Conservation (phyloP, 2,797 vertebrate species). For the Psittacula derbiana region DNA sequence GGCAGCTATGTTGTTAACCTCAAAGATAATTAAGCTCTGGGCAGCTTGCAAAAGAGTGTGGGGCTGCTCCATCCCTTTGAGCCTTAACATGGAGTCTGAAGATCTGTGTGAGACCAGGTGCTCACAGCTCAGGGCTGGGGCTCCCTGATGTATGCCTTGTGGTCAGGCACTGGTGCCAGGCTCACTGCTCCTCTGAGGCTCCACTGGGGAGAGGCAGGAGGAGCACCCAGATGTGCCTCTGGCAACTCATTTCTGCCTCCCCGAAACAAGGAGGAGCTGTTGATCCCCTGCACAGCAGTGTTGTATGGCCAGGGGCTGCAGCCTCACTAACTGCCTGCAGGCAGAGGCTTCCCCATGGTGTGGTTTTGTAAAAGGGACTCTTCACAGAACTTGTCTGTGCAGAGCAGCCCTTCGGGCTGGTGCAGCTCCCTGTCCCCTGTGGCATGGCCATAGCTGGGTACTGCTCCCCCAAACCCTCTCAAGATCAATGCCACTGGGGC, state of each 20-base stretch:
- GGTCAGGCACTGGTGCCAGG: accelerated
- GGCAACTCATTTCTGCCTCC: neutral
- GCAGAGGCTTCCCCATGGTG: neutral
- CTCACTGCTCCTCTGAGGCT: neutral
- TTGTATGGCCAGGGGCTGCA: neutral
- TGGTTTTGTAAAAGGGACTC: neutral
- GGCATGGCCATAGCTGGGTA: neutral
- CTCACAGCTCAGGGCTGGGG: neutral
- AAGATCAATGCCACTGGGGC: accelerated
- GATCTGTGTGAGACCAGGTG: neutral
- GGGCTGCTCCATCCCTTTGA: neutral
- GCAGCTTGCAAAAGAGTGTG: neutral
- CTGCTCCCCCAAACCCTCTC: neutral
- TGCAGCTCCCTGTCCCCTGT: neutral
- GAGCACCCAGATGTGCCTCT: neutral
- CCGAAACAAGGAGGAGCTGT: neutral
- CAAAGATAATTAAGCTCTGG: neutral
- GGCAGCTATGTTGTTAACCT: neutral
- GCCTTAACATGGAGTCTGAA: neutral
- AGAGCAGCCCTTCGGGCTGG: neutral
- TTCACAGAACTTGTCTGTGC: neutral
- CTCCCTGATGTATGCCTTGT: neutral
- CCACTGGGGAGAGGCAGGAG: neutral
- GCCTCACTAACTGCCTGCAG: neutral
- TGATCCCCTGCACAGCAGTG: neutral